phyloP scores from a whole-genome alignment of 2,888 invertebrate genomes.

The Melitaea athalia region DNA sequence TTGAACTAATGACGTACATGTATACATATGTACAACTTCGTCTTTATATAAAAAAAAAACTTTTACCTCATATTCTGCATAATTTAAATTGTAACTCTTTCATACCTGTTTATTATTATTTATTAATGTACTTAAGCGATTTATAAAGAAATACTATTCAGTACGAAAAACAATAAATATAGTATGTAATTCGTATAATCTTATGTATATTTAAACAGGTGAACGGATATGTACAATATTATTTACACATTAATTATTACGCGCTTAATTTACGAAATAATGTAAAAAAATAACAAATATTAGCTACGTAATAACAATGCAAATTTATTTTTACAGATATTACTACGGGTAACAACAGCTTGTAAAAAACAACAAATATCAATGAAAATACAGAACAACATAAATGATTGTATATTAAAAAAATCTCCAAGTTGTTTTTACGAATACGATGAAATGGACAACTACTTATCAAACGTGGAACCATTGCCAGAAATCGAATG shows the following conservation, averaged over 20 bases:
- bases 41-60: too few relatives aligned
- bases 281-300: background rate
- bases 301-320: background rate
- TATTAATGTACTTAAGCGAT: too few relatives aligned
- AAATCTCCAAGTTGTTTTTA: constrained; percentile 34
- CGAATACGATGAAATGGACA: constrained; percentile 10
- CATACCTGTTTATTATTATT: too few relatives aligned
- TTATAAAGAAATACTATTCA: background rate
- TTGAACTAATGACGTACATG: too few relatives aligned
- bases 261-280: background rate
- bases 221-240: background rate
- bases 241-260: background rate
- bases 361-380: constrained; percentile 48
- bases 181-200: background rate
- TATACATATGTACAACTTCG: too few relatives aligned
- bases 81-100: too few relatives aligned
- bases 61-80: background rate
- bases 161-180: background rate
- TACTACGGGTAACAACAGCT: constrained; percentile 35
- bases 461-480: background rate
- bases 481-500: constrained; percentile 36
- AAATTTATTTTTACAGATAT: constrained; percentile 32
- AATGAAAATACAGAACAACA: constrained; percentile 58
- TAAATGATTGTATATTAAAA: constrained; percentile 58
- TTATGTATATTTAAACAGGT: constrained; percentile 3